Conservation (phyloP, 2,888 invertebrate species). For the Heliothis peltigera region DNA sequence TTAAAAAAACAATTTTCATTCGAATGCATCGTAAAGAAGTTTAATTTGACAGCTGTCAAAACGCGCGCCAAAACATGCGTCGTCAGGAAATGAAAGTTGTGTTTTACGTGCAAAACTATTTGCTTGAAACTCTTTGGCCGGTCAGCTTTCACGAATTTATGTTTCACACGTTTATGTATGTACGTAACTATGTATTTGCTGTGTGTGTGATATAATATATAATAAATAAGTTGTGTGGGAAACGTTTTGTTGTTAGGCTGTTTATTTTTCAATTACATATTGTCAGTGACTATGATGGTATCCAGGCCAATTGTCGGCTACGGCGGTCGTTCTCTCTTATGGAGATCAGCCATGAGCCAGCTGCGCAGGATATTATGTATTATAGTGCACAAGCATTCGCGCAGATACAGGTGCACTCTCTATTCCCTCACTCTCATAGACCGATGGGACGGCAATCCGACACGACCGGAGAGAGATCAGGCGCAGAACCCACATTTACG, state of each 20-base stretch:
- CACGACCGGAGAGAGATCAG: no score
- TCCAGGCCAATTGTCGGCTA: no score
- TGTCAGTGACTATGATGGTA: constrained; percentile 18
- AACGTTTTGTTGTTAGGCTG: constrained; percentile 41
- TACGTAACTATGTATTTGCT: constrained; percentile 64
- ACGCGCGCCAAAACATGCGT: constrained; percentile 57
- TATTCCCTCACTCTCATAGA: no score
- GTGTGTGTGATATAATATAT: constrained; percentile 61
- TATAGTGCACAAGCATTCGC: no score
- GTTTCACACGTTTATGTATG: constrained; percentile 86
- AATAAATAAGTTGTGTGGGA: constrained; percentile 61
- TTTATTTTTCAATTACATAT: constrained; percentile 40
- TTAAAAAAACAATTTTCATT: constrained; percentile 7
- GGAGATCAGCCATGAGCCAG: no score
- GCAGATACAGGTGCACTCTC: no score
- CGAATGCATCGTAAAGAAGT: constrained; percentile 32
- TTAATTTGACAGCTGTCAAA: constrained; percentile 70
- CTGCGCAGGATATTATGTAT: no score
- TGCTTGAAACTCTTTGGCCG: constrained; percentile 57
- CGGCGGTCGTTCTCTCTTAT: no score
- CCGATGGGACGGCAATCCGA: no score
- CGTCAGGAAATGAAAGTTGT: constrained; percentile 70
- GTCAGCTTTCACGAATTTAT: constrained; percentile 80
- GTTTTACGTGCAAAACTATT: constrained; percentile 65
- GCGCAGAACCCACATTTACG: no score